Conservation (phyloP, 2,888 invertebrate species). For the Erpobdella octoculata region DNA sequence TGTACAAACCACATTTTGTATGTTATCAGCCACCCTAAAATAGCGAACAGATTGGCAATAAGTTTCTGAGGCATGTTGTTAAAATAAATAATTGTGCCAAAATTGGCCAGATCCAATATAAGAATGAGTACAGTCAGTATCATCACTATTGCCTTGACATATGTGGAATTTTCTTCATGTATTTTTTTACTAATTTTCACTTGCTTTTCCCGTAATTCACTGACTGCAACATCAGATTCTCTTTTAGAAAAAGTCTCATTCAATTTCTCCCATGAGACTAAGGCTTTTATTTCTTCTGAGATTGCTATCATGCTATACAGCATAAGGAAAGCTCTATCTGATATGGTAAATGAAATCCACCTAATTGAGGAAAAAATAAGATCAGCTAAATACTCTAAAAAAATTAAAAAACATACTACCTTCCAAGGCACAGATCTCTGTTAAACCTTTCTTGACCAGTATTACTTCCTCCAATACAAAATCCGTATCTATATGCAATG, state of each 20-base stretch:
- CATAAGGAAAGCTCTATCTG: constrained; percentile 90
- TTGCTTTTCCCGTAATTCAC: background rate
- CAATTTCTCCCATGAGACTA: constrained; percentile 67
- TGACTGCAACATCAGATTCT: background rate
- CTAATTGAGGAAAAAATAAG: constrained; percentile 43
- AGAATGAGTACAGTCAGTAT: background rate
- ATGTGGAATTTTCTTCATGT: background rate
- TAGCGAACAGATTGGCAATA: constrained; percentile 74
- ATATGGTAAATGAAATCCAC: constrained; percentile 90
- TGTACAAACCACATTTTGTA: constrained; percentile 59
- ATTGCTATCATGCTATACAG: constrained; percentile 84
- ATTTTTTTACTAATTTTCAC: background rate
- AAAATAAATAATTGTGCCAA: constrained; percentile 84
- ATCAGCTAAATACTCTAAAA: background rate
- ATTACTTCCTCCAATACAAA: background rate
- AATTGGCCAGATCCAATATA: constrained; percentile 75
- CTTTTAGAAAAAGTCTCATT: constrained; percentile 16
- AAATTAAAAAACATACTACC: background rate
- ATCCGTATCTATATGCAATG: background rate
- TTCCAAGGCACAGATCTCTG: background rate
- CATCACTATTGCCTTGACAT: constrained; percentile 4
- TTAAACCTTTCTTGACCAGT: background rate
- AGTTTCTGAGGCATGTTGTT: constrained; percentile 93
- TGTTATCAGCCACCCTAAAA: constrained; percentile 80
- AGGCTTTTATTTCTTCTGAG: constrained; percentile 81